These are phyloP conservation scores for Steinernema khuongi DNA, from an alignment of 1,140 invertebrate genomes.

Conservation along the genomic window DNA sequence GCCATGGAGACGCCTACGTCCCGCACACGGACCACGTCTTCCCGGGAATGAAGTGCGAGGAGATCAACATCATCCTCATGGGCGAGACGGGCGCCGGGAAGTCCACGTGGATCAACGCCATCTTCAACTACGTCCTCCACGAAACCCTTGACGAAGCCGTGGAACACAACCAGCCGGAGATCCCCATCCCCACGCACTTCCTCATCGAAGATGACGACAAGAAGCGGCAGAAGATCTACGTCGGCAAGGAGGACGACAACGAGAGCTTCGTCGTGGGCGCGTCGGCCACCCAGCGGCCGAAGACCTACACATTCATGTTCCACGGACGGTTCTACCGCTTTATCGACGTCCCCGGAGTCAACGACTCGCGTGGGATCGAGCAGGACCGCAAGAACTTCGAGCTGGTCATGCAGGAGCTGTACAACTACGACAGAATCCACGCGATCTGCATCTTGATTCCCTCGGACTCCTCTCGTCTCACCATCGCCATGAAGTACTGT, in stretches of 20 bases:
- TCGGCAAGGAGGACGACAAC: background rate
- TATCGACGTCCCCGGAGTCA: slow-evolving; percentile 43
- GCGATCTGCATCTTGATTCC: slow-evolving; percentile 50
- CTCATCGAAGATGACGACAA: background rate
- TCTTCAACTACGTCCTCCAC: slow-evolving; percentile 11
- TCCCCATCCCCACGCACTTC: background rate
- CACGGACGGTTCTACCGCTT: slow-evolving; percentile 10
- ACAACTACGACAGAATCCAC: slow-evolving; percentile 30
- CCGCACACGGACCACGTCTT: too few relatives aligned
- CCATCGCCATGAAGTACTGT: slow-evolving; percentile 46
- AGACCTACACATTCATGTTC: slow-evolving; percentile 22
- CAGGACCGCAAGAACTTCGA: slow-evolving; percentile 41
- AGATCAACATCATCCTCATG: background rate
- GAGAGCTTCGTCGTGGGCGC: background rate
- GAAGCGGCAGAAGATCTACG: background rate
- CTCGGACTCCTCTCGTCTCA: slow-evolving; percentile 40
- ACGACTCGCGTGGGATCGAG: slow-evolving; percentile 39
- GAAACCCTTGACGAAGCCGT: background rate
- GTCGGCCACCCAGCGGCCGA: slow-evolving; percentile 31
- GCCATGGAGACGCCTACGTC: too few relatives aligned
- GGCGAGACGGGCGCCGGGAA: slow-evolving; percentile 6
- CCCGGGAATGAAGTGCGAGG: too few relatives aligned
- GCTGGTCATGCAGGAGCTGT: slow-evolving; percentile 27
- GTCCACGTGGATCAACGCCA: slow-evolving; percentile 5
- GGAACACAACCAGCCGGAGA: background rate